Base-by-base conservation (phyloP, 1,140 invertebrate genomes). In the Dryas iulia region DNA sequence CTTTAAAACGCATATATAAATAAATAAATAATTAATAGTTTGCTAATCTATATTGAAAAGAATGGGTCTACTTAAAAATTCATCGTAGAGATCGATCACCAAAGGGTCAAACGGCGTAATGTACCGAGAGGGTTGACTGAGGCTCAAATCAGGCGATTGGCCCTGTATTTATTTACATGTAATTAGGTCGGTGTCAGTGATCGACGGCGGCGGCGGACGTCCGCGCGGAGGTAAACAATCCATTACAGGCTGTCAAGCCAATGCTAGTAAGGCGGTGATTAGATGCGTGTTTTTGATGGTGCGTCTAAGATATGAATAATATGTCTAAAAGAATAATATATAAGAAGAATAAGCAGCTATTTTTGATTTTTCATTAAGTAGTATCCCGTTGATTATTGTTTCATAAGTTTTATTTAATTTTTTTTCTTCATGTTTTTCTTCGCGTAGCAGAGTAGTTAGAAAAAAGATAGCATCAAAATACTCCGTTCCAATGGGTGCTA, bases 81-180 rank as follows among this genome's bases (percentile, higher is more conserved):
- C 61, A 69, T 63, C 57, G 60, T 39, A 69, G 60, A 57, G 69
- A 69, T 69, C 59, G 64, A 72, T 71, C 57, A 47, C 28, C 11
- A 26, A 63, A 61, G 71, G 73, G 73, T 74, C 72, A 76, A 66
- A 69, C 60, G 67, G 61, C 57, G 54, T 68, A 74, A 73, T 73
- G 76, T 74, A 70, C 66, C 66, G 77, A 77, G 77, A 79, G 72
- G 73, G 73, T 74, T 76, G 73, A 71, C 66, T 61, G 74, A 67
- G 74, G 66, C 64, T 72, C 76, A 77, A 72, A 77, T 78, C 78
- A 72, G 71, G 58, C 73, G 74, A 66, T 68, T 60, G 71, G 69
- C 65, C 73, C 78, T 79, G 84, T 88, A 87, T 87, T 87, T 86
- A 90, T 87, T 90, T 86, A 84, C 82, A 87, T 87, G 81, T 88